Conservation (phyloP, 2,888 invertebrate genomes). For the Nesidiocoris tenuis region DNA sequence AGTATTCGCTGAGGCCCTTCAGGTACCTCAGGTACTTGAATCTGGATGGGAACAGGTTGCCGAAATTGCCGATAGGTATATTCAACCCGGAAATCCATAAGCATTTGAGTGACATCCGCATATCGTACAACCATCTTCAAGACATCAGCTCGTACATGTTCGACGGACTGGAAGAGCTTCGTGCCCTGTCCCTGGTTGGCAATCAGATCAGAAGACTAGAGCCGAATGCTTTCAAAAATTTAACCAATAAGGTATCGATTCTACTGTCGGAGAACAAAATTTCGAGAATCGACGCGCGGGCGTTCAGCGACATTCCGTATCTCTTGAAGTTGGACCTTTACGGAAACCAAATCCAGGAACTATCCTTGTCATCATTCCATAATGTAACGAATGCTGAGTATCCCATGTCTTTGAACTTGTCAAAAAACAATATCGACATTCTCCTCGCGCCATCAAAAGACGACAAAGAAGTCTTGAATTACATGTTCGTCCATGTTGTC, state of each 20-base stretch:
- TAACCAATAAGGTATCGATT: conserved; percentile 76
- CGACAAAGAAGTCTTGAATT: conserved; percentile 56
- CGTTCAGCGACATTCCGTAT: conserved; percentile 74
- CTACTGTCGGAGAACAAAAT: conserved; percentile 82
- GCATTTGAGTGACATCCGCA: conserved; percentile 74
- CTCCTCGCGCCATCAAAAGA: conserved; percentile 55
- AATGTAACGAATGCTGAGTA: conserved; percentile 66
- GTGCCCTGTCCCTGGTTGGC: conserved; percentile 74
- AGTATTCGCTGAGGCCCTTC: conserved; percentile 68
- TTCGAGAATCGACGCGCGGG: conserved; percentile 67
- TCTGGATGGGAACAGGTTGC: conserved; percentile 82
- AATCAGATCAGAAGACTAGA: conserved; percentile 73
- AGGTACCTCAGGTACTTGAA: conserved; percentile 75
- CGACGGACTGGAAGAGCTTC: conserved; percentile 68
- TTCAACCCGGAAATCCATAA: conserved; percentile 70
- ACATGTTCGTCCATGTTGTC: conserved; percentile 63
- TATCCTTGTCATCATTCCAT: conserved; percentile 67
- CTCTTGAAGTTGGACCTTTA: conserved; percentile 78
- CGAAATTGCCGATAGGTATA: conserved; percentile 66
- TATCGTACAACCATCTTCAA: conserved; percentile 78
- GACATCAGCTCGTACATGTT: conserved; percentile 70
- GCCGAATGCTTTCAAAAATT: conserved; percentile 71
- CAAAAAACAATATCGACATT: conserved; percentile 64
- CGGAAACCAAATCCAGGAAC: conserved; percentile 69
- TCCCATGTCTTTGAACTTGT: conserved; percentile 73